These are phyloP conservation scores for Polietes domitor DNA, from an alignment of 2,888 invertebrate species.

Conservation along the genomic window DNA sequence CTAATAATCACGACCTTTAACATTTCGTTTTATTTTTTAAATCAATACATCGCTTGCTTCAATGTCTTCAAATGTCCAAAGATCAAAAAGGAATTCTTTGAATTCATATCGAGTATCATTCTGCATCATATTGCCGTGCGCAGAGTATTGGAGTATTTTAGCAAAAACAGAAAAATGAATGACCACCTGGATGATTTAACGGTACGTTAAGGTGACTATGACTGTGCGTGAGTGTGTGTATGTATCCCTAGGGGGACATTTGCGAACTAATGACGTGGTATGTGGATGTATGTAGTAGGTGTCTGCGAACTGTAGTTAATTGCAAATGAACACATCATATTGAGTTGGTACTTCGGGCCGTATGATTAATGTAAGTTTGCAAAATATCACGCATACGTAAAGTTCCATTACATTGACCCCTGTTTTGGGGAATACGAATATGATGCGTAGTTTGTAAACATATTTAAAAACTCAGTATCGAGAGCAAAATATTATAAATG, in stretches of 20 bases:
- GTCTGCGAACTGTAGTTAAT: too few relatives aligned
- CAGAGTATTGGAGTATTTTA: neutral
- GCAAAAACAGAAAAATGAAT: neutral
- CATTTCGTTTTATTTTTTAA: constrained; percentile 1
- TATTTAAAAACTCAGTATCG: too few relatives aligned
- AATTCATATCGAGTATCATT: constrained; percentile 3
- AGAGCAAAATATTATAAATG: too few relatives aligned
- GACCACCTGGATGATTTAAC: neutral
- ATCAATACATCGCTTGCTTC: neutral
- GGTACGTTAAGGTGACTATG: too few relatives aligned
- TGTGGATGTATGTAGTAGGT: too few relatives aligned
- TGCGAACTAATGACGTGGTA: too few relatives aligned
- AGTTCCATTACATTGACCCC: too few relatives aligned
- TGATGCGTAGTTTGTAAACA: too few relatives aligned
- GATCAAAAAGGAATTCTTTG: neutral
- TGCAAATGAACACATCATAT: too few relatives aligned
- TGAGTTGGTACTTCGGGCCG: neutral
- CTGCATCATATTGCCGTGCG: neutral
- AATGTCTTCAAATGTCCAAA: neutral
- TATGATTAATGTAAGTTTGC: neutral
- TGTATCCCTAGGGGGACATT: too few relatives aligned
- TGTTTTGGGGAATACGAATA: too few relatives aligned
- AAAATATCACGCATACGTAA: neutral
- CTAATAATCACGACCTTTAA: constrained; percentile 12
- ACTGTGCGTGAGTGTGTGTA: too few relatives aligned